Percentiles rank a stretch among this genome's conserved stretches.
Evolutionary conservation across 2,888 invertebrate genomes (phyloP).

Genomic region (Cacoxenus indagator): DNA sequence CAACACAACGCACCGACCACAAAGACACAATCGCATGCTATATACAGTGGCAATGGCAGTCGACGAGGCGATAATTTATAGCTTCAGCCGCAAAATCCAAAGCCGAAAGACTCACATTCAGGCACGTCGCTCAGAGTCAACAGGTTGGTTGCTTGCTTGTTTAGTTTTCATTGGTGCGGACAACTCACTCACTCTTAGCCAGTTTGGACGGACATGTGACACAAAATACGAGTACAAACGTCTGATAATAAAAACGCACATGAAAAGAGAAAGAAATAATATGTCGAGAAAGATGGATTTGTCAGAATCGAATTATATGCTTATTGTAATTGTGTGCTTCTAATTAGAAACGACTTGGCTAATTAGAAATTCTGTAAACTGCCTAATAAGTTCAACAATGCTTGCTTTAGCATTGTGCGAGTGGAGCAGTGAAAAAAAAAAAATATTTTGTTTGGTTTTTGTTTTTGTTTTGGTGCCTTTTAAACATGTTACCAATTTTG

Average conservation of each 20-base stretch:
- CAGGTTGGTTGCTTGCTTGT: no score
- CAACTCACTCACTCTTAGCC: conserved; percentile 38
- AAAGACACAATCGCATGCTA: background rate
- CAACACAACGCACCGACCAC: conserved; percentile 33
- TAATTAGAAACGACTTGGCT: conserved; percentile 2
- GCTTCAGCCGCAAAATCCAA: conserved; percentile 39
- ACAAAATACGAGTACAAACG: background rate
- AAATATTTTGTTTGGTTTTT: background rate
- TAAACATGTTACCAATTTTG: background rate
- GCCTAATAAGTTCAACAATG: background rate
- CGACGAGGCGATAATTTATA: conserved; percentile 58
- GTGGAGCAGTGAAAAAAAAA: background rate
- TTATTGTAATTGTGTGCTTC: background rate
- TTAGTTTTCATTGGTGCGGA: no score
- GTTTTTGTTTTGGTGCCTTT: background rate
- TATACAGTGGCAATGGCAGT: conserved; percentile 20
- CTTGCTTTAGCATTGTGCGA: no score
- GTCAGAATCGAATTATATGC: background rate
- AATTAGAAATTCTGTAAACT: conserved; percentile 1
- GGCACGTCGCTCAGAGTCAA: conserved; percentile 46
- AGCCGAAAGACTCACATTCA: conserved; percentile 47
- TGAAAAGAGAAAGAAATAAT: conserved; percentile 40
- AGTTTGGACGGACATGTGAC: background rate
- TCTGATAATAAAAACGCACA: conserved; percentile 43
- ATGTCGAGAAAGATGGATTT: conserved; percentile 13